A percentile compares a stretch with the other conserved stretches of the same genome.
These are phyloP conservation scores for Bungarus multicinctus DNA, from an alignment of 2,113 vertebrate species.

Conservation along the genomic window DNA sequence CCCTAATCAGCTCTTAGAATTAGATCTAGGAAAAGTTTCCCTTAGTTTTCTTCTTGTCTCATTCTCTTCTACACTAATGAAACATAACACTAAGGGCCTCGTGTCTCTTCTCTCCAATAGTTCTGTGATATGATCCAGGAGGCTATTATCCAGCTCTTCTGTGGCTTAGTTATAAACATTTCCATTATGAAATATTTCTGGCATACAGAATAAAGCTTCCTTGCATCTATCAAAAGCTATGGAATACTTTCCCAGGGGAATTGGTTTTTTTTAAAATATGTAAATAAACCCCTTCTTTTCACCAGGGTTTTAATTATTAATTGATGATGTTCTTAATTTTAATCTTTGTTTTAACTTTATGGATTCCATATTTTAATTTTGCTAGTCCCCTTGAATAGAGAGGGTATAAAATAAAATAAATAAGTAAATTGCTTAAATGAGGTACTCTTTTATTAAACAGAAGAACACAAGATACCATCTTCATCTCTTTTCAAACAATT, in stretches of 20 bases:
- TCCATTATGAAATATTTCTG: conserved; percentile 26
- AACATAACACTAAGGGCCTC: neutral
- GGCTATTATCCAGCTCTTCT: neutral
- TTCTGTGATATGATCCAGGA: neutral
- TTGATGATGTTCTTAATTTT: neutral
- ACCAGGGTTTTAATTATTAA: neutral
- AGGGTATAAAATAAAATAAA: neutral
- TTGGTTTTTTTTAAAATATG: neutral
- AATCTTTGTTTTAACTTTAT: neutral
- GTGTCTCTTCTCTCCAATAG: neutral
- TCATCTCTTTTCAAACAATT: conserved; percentile 54
- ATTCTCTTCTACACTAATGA: neutral
- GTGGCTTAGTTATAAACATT: neutral
- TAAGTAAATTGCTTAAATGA: conserved; percentile 13
- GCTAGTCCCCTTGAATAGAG: neutral
- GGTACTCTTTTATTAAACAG: conserved; percentile 45
- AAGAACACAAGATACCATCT: neutral
- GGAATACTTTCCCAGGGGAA: neutral
- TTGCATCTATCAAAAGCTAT: neutral
- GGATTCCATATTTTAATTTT: neutral
- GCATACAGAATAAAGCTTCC: neutral
- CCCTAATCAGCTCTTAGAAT: neutral
- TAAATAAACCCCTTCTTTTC: neutral
- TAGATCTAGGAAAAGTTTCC: neutral
- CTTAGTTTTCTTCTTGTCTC: neutral